phyloP scores from a whole-genome alignment of 2,797 vertebrate genomes.

The Molothrus ater region DNA sequence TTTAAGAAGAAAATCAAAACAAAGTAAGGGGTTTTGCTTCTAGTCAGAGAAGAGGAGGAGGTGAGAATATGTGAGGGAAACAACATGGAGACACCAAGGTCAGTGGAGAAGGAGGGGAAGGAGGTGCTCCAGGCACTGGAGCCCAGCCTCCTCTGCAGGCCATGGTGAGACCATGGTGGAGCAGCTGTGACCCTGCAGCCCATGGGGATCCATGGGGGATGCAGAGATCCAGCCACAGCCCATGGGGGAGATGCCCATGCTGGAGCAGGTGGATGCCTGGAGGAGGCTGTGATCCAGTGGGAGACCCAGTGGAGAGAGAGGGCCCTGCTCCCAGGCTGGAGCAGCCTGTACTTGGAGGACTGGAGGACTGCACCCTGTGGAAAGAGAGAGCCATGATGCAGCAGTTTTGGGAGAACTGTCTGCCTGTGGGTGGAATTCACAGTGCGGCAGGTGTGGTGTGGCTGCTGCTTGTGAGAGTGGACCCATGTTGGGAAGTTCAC shows the following conservation, averaged over 20 bases:
- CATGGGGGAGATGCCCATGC: accelerated
- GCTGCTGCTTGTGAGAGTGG: no score
- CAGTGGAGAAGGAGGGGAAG: background rate
- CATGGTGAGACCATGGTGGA: background rate
- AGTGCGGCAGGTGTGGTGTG: no score
- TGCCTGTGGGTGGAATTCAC: no score
- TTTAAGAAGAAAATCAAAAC: background rate
- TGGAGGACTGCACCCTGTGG: background rate
- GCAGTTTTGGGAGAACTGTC: no score
- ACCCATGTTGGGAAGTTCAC: no score
- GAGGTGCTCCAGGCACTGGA: accelerated
- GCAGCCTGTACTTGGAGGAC: background rate
- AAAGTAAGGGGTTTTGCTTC: background rate
- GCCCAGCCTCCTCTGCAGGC: background rate
- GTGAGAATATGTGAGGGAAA: background rate
- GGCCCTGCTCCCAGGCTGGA: background rate
- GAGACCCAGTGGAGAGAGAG: background rate
- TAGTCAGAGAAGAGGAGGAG: background rate
- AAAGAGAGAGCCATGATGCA: no score
- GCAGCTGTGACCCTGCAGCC: background rate
- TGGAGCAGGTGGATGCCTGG: background rate
- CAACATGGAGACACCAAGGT: background rate
- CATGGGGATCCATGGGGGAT: background rate
- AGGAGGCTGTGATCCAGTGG: no score
- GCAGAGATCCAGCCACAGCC: background rate